A percentile compares a stretch with the other conserved stretches of the same genome.
phyloP scores from a whole-genome alignment of 2,888 invertebrate genomes.

The Mamestra brassicae region DNA sequence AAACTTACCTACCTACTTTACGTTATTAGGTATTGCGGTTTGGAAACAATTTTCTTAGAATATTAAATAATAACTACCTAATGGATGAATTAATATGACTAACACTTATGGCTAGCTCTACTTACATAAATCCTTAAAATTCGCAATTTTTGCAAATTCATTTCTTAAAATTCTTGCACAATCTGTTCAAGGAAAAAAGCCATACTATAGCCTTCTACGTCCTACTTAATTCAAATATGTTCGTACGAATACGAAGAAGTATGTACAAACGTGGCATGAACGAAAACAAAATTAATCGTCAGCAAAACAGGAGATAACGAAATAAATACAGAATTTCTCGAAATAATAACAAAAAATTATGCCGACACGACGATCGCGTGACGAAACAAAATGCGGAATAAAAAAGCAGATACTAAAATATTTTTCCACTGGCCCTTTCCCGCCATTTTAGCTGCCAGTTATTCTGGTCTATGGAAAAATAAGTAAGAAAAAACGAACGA shows the following conservation, averaged over 20 bases:
- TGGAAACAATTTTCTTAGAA: neutral
- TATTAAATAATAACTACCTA: neutral
- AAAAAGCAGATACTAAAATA: constrained; percentile 58
- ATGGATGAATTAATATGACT: neutral
- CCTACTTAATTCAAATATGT: constrained; percentile 53
- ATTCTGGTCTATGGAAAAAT: neutral
- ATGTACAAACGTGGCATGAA: constrained; percentile 46
- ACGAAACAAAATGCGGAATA: constrained; percentile 66
- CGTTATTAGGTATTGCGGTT: neutral
- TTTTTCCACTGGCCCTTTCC: constrained; percentile 58
- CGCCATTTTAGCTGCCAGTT: constrained; percentile 53
- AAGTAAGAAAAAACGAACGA: neutral
- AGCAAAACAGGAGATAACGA: constrained; percentile 64
- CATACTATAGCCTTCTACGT: neutral
- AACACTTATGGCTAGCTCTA: neutral
- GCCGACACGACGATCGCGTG: constrained; percentile 68
- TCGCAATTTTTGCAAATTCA: neutral
- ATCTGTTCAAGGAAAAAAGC: constrained; percentile 19
- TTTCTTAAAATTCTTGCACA: constrained; percentile 12
- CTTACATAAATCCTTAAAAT: neutral
- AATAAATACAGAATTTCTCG: constrained; percentile 64
- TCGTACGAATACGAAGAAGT: constrained; percentile 42
- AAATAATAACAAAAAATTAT: constrained; percentile 65
- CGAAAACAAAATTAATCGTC: constrained; percentile 66
- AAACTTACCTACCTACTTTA: neutral